phyloP scores from a whole-genome alignment of 2,113 vertebrate species.

The Morone chrysops region DNA sequence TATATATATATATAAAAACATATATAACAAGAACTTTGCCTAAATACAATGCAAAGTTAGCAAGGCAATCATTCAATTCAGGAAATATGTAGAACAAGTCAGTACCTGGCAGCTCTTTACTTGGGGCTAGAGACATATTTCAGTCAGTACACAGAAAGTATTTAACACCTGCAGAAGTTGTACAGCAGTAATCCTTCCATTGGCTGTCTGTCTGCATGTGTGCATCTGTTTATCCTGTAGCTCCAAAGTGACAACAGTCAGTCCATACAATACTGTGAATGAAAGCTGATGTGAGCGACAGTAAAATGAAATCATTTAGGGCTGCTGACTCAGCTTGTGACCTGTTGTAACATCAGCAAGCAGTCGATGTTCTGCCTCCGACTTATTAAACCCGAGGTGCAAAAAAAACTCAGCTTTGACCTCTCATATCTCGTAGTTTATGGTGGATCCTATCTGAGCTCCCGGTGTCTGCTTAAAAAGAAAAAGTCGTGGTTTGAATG shows the following conservation, averaged over 20 bases:
- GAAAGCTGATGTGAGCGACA: neutral
- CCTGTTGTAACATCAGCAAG: neutral
- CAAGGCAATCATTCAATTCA: neutral
- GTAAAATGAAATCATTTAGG: neutral
- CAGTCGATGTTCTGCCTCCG: neutral
- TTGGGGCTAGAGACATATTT: neutral
- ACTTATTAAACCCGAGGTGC: slow-evolving; percentile 1
- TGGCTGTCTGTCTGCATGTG: neutral
- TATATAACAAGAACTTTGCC: neutral
- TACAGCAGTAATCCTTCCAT: neutral
- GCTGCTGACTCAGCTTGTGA: slow-evolving; percentile 5
- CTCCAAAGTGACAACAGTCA: neutral
- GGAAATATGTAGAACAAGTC: neutral
- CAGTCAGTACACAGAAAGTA: neutral
- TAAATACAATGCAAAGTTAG: neutral
- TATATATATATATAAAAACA: neutral
- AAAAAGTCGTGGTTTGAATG: slow-evolving; percentile 14
- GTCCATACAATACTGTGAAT: neutral
- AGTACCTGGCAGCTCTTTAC: neutral
- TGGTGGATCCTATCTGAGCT: neutral
- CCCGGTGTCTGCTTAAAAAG: neutral
- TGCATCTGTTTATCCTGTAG: neutral
- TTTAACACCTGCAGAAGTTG: neutral
- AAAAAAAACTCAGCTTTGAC: neutral
- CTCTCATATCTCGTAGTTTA: neutral